Base-by-base conservation (phyloP, 2,797 vertebrate species). In the Sebastes cheni region DNA sequence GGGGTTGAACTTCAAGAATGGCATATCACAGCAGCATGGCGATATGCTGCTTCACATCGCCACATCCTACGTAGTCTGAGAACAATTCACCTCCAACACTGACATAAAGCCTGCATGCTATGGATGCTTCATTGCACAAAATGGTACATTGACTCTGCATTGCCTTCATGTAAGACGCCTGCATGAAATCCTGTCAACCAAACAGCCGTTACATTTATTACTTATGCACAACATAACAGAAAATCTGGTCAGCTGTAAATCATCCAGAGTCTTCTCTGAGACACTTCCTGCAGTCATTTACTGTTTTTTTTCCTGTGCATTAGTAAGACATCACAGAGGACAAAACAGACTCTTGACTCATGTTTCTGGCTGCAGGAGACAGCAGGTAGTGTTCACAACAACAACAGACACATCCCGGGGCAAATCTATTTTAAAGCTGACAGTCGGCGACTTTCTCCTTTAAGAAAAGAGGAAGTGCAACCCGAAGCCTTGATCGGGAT, bases 341-440 rank as follows among this genome's bases (percentile, higher is more conserved):
- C 82, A 75, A 72, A 77, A 80, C 64, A 82, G 76, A 79, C 65
- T 81, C 68, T 76, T 75, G 78, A 84, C 81, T 91, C 88, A 75
- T 88, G 84, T 89, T 91, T 86, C 79, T 85, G 84, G 77, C 75
- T 84, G 73, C 71, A 85, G 87, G 83, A 90, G 85, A 85, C 79
- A 82, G 86, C 87, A 86, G 88, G 86, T 87, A 86, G 73, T 54
- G 82, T 86, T 84, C 88, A 81, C 90, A 82, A 66, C 77, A 74
- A 77, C 79, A 84, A 73, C 77, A 81, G 67, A 85, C 82, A 76
- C 76, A 68, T 86, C 86, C 87, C 1, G 27, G 59, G 80, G 82
- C 82, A 75, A 74, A 84, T 86, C 83, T 84, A 85, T 90, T 92
- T 90, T 80, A 85, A 83, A 80, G 73, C 72, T 85, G 77, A 88